phyloP scores from a whole-genome alignment of 2,797 vertebrate genomes.

The Lepidocolaptes lacrymiger region DNA sequence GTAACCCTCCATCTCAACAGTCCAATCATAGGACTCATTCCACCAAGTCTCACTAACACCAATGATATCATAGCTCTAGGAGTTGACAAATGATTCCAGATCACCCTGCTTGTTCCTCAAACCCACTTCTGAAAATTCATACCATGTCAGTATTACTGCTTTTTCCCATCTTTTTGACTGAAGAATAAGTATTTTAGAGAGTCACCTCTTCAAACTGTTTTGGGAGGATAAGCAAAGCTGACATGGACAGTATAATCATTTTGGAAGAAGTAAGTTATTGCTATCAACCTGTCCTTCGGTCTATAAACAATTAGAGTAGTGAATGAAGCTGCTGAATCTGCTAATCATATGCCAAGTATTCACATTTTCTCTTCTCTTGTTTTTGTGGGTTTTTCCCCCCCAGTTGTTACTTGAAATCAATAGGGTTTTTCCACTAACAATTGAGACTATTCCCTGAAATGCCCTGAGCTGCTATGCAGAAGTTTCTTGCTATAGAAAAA shows the following conservation, averaged over 20 bases:
- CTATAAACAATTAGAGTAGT: neutral
- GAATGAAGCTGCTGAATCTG: constrained; percentile 14
- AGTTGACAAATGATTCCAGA: neutral
- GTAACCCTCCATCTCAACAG: neutral
- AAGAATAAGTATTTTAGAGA: neutral
- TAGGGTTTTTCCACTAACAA: neutral
- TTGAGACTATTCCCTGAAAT: constrained; percentile 11
- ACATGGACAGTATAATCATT: neutral
- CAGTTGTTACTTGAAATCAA: neutral
- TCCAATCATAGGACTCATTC: neutral
- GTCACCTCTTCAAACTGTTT: neutral
- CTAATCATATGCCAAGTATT: constrained; percentile 1
- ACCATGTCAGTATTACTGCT: neutral
- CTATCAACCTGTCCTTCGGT: neutral
- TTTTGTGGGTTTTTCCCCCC: neutral
- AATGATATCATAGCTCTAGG: neutral
- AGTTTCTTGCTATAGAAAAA: neutral
- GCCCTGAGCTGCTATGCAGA: neutral
- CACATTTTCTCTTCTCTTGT: neutral
- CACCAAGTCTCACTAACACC: neutral
- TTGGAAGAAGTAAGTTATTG: neutral
- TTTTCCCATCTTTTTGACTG: neutral
- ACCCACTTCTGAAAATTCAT: neutral
- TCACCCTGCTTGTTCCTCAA: neutral
- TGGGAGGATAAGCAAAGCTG: neutral